phyloP scores from a whole-genome alignment of 2,113 vertebrate species.

The Rhabdomys dilectus region DNA sequence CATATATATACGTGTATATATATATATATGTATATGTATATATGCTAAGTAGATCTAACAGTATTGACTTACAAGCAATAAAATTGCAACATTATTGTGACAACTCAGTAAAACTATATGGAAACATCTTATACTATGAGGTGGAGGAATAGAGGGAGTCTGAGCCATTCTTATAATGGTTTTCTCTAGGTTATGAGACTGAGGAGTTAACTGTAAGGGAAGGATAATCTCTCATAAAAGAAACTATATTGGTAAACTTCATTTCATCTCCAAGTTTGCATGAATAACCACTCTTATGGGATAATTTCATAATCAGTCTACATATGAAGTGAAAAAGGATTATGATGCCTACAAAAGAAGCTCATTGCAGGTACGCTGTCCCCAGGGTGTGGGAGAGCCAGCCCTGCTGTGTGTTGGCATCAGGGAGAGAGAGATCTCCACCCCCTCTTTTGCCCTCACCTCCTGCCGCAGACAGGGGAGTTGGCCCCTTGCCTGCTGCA shows the following conservation, averaged over 20 bases:
- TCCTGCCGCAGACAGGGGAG: not conserved
- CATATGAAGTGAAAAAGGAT: not conserved
- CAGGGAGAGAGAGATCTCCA: not conserved
- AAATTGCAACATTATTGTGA: not conserved
- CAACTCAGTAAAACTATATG: not conserved
- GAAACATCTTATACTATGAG: not conserved
- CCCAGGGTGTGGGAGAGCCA: not conserved
- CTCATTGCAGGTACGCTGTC: not conserved
- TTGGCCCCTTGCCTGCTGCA: not conserved
- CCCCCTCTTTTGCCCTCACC: not conserved
- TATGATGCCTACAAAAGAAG: conserved; percentile 3
- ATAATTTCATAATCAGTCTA: not conserved
- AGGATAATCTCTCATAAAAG: not conserved
- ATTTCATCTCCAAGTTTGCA: not conserved
- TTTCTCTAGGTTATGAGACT: not conserved
- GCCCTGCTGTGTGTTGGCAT: not conserved
- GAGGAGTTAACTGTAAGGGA: not conserved
- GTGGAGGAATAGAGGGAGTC: not conserved
- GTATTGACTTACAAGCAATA: not conserved
- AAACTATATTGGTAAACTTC: not conserved
- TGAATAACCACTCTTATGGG: not conserved
- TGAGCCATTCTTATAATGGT: not conserved
- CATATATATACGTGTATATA: not conserved
- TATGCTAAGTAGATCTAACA: not conserved
- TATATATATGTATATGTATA: not conserved